Conservation (phyloP, 2,113 vertebrate genomes). For the Pseudorasbora parva region DNA sequence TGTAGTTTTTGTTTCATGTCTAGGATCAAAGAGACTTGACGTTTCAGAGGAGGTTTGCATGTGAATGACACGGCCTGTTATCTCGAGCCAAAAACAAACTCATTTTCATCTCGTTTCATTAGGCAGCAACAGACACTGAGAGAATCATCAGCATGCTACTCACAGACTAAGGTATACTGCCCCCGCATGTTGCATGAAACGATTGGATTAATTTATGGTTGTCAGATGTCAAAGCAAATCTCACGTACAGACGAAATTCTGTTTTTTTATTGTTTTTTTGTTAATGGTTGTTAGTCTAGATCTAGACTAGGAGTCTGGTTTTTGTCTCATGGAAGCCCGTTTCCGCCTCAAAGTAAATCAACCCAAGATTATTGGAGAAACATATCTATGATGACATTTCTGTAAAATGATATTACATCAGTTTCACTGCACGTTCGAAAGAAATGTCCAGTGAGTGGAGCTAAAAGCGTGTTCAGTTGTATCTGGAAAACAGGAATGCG, state of each 20-base stretch:
- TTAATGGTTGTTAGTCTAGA: conserved; percentile 4
- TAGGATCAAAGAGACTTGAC: conserved; percentile 51
- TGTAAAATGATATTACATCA: background rate
- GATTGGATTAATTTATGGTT: conserved; percentile 8
- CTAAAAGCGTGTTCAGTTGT: background rate
- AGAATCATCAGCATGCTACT: conserved; percentile 27
- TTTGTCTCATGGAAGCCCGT: background rate
- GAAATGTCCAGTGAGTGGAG: background rate
- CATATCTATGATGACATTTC: background rate
- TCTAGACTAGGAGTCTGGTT: conserved; percentile 5
- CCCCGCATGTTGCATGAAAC: conserved; percentile 35
- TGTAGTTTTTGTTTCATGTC: conserved; percentile 58
- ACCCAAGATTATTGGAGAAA: background rate
- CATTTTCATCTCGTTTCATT: conserved; percentile 50
- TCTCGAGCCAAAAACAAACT: conserved; percentile 54
- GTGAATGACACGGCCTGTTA: conserved; percentile 57
- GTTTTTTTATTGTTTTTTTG: background rate
- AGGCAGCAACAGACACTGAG: conserved; percentile 15
- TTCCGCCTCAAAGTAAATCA: background rate
- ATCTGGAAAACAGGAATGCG: background rate
- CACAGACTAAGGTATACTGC: conserved; percentile 26
- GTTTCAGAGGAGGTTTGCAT: conserved; percentile 46
- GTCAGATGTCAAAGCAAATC: conserved; percentile 36
- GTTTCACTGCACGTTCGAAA: background rate
- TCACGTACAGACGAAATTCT: conserved; percentile 1